phyloP scores from a whole-genome alignment of 2,888 invertebrate genomes.

The Tenthredo amoena region DNA sequence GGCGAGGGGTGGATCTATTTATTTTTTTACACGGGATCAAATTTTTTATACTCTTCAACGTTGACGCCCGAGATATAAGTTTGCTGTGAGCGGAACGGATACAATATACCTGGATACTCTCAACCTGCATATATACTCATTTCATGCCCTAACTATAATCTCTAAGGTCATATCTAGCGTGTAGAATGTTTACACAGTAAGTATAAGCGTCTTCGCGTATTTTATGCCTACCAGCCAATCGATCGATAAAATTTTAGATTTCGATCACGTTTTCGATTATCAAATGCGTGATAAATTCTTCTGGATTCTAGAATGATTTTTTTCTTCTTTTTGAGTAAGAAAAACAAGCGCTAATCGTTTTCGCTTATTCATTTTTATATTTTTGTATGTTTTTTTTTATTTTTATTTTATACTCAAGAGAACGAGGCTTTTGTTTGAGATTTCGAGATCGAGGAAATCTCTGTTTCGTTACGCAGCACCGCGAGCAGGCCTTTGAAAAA shows the following conservation, averaged over 20 bases:
- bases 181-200: background rate
- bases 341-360: background rate
- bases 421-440: background rate
- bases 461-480: background rate
- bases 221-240: background rate
- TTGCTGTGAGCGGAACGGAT: background rate
- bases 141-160: background rate
- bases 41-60: slow-evolving; percentile 19
- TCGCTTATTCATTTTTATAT: background rate
- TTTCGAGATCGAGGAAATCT: background rate
- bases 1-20: slow-evolving; percentile 45
- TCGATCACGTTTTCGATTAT: background rate
- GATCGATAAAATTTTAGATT: background rate
- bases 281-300: no score
- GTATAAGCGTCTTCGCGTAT: background rate
- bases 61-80: background rate
- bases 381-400: background rate
- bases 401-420: background rate
- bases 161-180: background rate
- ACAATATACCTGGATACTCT: background rate
- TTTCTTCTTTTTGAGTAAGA: no score
- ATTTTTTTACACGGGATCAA: slow-evolving; percentile 43
- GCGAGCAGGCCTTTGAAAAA: background rate
- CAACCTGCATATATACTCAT: background rate
- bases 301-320: no score